Evolutionary conservation across 2,888 invertebrate genomes (phyloP).

Genomic region (Villa cingulata): DNA sequence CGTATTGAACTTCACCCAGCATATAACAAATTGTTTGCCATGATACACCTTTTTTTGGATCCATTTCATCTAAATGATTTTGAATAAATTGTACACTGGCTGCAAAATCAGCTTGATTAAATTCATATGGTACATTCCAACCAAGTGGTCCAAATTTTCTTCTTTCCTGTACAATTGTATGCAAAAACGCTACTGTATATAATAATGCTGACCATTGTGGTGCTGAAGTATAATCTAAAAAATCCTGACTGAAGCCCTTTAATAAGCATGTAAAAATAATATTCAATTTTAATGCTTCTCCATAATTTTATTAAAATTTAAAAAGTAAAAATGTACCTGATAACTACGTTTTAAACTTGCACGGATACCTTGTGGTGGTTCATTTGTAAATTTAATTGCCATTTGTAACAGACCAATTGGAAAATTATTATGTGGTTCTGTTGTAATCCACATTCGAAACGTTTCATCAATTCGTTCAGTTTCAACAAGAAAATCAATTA

Average conservation of each 20-base stretch:
- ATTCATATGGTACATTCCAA: constrained; percentile 96
- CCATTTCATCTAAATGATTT: constrained; percentile 93
- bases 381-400: constrained; percentile 95
- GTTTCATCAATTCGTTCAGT: constrained; percentile 67
- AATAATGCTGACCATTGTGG: constrained; percentile 87
- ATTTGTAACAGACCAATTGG: constrained; percentile 80
- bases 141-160: constrained; percentile 92
- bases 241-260: constrained; percentile 56
- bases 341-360: constrained; percentile 92
- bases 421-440: constrained; percentile 85
- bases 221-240: constrained; percentile 80
- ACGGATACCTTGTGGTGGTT: constrained; percentile 89
- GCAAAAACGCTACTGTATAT: constrained; percentile 88
- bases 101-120: constrained; percentile 85
- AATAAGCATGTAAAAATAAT: too few species aligned
- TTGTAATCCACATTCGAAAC: constrained; percentile 88
- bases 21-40: constrained; percentile 97
- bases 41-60: constrained; percentile 91
- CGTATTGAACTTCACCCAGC: constrained; percentile 82
- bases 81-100: constrained; percentile 93
- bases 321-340: constrained; percentile 37
- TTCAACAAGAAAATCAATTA: constrained; percentile 77
- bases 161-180: constrained; percentile 89
- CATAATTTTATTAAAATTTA: neutral
- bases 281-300: neutral